Evolutionary conservation across 2,888 invertebrate genomes (phyloP), one percentile per base, ranked within the genome.

Genomic region (Sphecodes monilicornis): DNA sequence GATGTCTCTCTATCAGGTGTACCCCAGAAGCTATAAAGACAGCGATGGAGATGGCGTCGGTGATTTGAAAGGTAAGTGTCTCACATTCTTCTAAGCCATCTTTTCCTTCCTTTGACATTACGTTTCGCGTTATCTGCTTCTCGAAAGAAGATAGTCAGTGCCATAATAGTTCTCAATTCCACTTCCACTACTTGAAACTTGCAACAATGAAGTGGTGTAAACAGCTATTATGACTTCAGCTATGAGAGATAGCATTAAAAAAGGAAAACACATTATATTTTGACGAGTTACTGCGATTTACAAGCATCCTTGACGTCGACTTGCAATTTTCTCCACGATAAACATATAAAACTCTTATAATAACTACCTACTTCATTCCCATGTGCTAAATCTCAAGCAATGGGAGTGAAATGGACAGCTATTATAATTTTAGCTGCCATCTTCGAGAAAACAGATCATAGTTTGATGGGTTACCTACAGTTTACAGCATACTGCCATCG

Each of bases 11-110:
- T 99, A 99, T 95, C 98, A 98, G 95, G 97, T 98, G 78, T 98
- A 98, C 93, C 97, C 98, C 0, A 96, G 97, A 80, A 98, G 98
- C 0, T 98, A 98, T 95, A 97, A 96, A 93, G 99, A 99, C 94
- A 97, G 97, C 26, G 95, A 98, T 93, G 97, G 96, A 0, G 97
- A 98, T 94, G 98, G 98, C 22, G 95, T 97, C 29, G 99, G 98
- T 0, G 98, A 99, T 94, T 95, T 98, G 18, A 96, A 96, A 94
- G 98, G 98, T 96, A 95, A 93, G 90, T 89, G 26, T 26, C 18
- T 4, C 29, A 22, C 22, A 16, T n/a, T 60, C 3, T 26, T 22
- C 22, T 16, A 3, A 2, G 18, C 22, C 13, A 60, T 29, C 18
- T 36, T 70, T 64, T 60, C 22, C 16, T 32, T 4, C 22, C 54